Conservation (phyloP, 2,113 vertebrate genomes). For the Hiodon tergisus region DNA sequence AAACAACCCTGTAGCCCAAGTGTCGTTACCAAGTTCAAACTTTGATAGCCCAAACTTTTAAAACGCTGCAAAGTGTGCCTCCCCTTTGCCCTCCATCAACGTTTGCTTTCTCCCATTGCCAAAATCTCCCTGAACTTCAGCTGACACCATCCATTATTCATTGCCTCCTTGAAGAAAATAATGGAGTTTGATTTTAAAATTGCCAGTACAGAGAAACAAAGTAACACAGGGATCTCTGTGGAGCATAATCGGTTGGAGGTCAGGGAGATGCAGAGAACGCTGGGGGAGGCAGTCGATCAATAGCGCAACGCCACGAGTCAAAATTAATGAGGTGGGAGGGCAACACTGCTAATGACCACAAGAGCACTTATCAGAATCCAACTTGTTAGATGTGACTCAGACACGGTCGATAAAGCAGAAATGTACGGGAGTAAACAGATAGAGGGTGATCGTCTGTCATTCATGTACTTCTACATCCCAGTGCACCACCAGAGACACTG, state of each 20-base stretch:
- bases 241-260: constrained; percentile 2
- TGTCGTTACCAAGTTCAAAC: too few species aligned
- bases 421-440: constrained; percentile 1
- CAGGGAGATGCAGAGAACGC: neutral
- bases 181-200: neutral
- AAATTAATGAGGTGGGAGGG: constrained; percentile 13
- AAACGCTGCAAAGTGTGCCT: too few species aligned
- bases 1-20: too few species aligned
- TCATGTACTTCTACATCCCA: neutral
- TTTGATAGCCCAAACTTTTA: too few species aligned
- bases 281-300: neutral
- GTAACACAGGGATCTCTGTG: neutral
- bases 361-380: constrained; percentile 12
- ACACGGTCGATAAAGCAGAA: constrained; percentile 6
- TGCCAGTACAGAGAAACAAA: neutral
- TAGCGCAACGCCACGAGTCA: constrained; percentile 2
- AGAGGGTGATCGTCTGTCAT: neutral
- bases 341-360: neutral
- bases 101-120: too few species aligned
- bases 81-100: too few species aligned
- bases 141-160: neutral
- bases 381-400: neutral
- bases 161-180: too few species aligned
- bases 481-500: neutral
- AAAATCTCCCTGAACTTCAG: too few species aligned